Evolutionary conservation across 2,888 invertebrate genomes (phyloP).

Genomic region (Macropis europaea): DNA sequence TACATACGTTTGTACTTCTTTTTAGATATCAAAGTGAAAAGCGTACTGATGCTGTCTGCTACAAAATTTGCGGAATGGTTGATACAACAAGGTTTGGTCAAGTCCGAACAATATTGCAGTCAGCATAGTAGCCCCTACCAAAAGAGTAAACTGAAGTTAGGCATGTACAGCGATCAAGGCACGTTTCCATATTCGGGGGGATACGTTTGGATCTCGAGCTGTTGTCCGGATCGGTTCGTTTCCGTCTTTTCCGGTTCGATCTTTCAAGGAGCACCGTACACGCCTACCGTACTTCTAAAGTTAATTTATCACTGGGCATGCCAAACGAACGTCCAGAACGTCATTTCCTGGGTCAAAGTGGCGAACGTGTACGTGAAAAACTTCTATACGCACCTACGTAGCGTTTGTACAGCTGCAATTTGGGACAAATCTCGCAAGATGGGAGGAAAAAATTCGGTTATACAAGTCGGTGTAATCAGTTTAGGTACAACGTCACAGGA

Average conservation of each 20-base stretch:
- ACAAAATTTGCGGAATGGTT: slow-evolving; percentile 95
- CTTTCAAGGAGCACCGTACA: slow-evolving; percentile 92
- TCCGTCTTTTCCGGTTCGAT: slow-evolving; percentile 93
- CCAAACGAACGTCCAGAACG: slow-evolving; percentile 93
- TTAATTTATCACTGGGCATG: slow-evolving; percentile 95
- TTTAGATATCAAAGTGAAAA: slow-evolving; percentile 89
- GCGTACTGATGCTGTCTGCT: slow-evolving; percentile 89
- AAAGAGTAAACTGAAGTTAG: slow-evolving; percentile 87
- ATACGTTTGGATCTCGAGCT: slow-evolving; percentile 94
- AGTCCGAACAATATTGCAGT: slow-evolving; percentile 89
- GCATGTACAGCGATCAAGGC: slow-evolving; percentile 92
- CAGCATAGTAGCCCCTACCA: slow-evolving; percentile 81
- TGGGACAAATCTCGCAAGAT: slow-evolving; percentile 88
- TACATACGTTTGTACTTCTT: background rate
- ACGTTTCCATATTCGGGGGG: slow-evolving; percentile 94
- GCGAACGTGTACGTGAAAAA: slow-evolving; percentile 86
- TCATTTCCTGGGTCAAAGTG: slow-evolving; percentile 93
- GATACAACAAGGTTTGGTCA: slow-evolving; percentile 90
- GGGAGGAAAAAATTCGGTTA: slow-evolving; percentile 83
- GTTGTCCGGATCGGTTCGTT: slow-evolving; percentile 91
- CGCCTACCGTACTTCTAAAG: slow-evolving; percentile 90
- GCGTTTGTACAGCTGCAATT: slow-evolving; percentile 89
- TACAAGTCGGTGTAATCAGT: slow-evolving; percentile 89
- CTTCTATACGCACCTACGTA: slow-evolving; percentile 87
- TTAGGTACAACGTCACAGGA: slow-evolving; percentile 91